These are phyloP conservation scores for Myocastor coypus DNA, from an alignment of 2,113 vertebrate genomes.

Conservation along the genomic window DNA sequence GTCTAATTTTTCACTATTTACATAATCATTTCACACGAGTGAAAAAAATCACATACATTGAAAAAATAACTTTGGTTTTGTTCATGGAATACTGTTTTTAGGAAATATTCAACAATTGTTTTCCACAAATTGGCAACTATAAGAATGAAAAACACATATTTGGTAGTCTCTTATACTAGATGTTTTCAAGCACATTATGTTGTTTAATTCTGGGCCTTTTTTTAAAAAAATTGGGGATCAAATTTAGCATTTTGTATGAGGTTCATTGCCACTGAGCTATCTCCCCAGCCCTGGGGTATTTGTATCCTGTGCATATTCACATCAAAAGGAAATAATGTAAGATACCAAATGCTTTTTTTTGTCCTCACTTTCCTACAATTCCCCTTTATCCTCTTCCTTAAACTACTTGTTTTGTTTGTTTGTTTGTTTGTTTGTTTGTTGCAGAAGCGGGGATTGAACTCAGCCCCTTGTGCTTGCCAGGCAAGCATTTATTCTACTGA, in stretches of 20 bases:
- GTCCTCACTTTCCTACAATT: background rate
- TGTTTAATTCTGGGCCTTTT: background rate
- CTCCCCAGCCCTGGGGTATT: background rate
- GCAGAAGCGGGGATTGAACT: too few species aligned
- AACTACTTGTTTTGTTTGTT: background rate
- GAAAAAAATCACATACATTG: background rate
- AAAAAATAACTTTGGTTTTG: background rate
- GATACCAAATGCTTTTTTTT: background rate
- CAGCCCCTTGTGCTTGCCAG: too few species aligned
- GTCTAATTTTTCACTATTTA: slow-evolving; percentile 1
- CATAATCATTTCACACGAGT: background rate
- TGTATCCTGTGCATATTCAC: background rate
- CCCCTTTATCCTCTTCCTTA: background rate
- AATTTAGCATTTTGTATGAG: too few species aligned
- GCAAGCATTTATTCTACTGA: too few species aligned
- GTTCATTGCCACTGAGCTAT: too few species aligned
- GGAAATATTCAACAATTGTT: background rate
- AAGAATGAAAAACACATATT: background rate
- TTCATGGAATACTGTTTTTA: background rate
- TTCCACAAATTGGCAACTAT: too few species aligned
- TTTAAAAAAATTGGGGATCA: too few species aligned
- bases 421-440: too few species aligned
- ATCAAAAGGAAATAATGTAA: background rate
- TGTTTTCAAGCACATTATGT: background rate
- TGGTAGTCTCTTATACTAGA: background rate